These are phyloP conservation scores for Delphinus delphis DNA, from an alignment of 2,113 vertebrate genomes.

Conservation along the genomic window DNA sequence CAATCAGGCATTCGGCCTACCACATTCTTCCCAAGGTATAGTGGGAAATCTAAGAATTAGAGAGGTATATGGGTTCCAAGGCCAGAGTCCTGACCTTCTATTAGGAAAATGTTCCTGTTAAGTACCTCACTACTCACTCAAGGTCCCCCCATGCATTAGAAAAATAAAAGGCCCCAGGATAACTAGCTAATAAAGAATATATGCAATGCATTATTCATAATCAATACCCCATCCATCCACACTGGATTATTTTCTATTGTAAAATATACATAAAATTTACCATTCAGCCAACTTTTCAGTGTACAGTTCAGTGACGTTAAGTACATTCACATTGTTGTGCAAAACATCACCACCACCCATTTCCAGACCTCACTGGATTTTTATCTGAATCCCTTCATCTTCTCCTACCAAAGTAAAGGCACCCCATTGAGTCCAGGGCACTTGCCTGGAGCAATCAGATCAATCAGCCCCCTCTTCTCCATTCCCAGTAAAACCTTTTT, in stretches of 20 bases:
- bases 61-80: conserved; percentile 7
- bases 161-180: background rate
- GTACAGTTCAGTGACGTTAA: background rate
- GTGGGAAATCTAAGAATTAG: conserved; percentile 85
- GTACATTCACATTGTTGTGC: background rate
- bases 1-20: conserved; percentile 89
- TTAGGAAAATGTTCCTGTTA: background rate
- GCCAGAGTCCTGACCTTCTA: background rate
- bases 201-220: background rate
- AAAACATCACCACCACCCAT: background rate
- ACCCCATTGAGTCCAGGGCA: background rate
- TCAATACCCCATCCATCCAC: background rate
- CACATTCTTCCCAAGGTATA: conserved; percentile 89
- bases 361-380: background rate
- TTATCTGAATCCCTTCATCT: conserved; percentile 7
- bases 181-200: background rate
- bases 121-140: background rate
- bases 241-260: background rate
- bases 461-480: background rate
- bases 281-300: background rate
- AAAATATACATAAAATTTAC: conserved; percentile 20
- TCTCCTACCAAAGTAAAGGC: conserved; percentile 21
- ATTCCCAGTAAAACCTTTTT: background rate
- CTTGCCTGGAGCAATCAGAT: background rate
- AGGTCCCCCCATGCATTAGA: background rate